A percentile compares a stretch with the other conserved stretches of the same genome.
phyloP scores from a whole-genome alignment of 64 coral and sea anemone genomes.

The Stichodactyla helianthus region DNA sequence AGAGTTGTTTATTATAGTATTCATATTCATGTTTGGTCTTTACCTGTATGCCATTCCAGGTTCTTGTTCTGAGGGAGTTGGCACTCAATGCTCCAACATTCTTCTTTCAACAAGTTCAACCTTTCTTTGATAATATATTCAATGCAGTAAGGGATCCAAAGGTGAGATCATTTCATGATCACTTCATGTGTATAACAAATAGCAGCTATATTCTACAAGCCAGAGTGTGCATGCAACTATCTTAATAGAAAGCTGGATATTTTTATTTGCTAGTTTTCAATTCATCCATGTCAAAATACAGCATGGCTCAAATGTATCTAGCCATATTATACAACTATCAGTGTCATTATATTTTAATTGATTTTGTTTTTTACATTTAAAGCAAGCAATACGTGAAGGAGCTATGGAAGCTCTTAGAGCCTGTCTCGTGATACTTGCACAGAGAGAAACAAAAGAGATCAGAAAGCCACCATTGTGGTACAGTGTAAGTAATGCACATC shows the following conservation, averaged over 20 bases:
- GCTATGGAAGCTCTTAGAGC: slow-evolving; percentile 87
- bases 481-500: slow-evolving; percentile 59
- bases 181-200: too few species aligned
- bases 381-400: slow-evolving; percentile 98
- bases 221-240: too few species aligned
- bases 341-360: not conserved
- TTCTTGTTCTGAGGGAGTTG: slow-evolving; percentile 80
- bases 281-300: too few species aligned
- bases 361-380: not conserved
- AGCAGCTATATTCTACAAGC: too few species aligned
- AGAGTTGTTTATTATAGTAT: not conserved
- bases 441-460: slow-evolving; percentile 98
- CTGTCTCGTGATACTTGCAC: slow-evolving; percentile 94
- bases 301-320: too few species aligned
- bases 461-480: slow-evolving; percentile 88
- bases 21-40: not conserved
- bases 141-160: slow-evolving; percentile 92
- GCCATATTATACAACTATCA: too few species aligned
- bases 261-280: too few species aligned
- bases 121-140: slow-evolving; percentile 99
- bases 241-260: too few species aligned
- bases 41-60: slow-evolving; percentile 21
- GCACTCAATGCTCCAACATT: slow-evolving; percentile 97
- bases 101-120: slow-evolving; percentile 99
- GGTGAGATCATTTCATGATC: slow-evolving; percentile 9